Evolutionary conservation across 30 jellyfish, hydroid and myxozoan species (phyloP).

Genomic region (Aurelia sp.): DNA sequence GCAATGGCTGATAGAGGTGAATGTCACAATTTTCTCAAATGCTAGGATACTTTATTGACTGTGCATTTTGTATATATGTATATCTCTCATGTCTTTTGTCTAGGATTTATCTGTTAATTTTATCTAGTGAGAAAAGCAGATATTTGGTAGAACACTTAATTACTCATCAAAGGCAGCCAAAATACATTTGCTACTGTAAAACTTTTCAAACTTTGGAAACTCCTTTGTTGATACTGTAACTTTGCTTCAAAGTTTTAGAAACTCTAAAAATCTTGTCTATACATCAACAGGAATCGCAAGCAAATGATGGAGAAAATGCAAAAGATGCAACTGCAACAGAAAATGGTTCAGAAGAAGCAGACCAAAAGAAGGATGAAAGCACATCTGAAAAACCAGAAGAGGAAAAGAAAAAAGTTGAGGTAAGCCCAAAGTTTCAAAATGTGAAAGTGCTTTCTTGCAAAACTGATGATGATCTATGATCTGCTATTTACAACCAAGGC

Average conservation of each 20-base stretch:
- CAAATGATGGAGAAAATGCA: constrained; percentile 3
- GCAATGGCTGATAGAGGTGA: too few species aligned
- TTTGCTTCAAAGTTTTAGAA: too few species aligned
- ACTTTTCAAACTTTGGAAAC: neutral
- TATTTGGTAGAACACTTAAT: neutral
- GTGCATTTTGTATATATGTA: too few species aligned
- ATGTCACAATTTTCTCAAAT: too few species aligned
- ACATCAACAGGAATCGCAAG: neutral
- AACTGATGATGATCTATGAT: too few species aligned
- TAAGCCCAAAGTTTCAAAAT: neutral
- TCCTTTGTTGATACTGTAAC: too few species aligned
- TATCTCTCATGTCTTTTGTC: too few species aligned
- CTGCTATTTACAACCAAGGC: too few species aligned
- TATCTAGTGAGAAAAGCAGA: neutral
- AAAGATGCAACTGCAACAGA: constrained; percentile 4
- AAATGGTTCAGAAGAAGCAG: constrained; percentile 15
- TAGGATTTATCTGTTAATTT: neutral
- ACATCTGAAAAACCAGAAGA: constrained; percentile 7
- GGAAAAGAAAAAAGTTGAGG: constrained; percentile 19
- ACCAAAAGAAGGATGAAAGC: constrained; percentile 20
- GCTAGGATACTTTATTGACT: too few species aligned
- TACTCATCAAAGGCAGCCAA: too few species aligned
- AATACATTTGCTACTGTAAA: neutral
- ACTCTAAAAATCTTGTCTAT: too few species aligned
- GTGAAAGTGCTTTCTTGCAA: too few species aligned